Percentiles rank a stretch among this genome's conserved stretches.
These are phyloP conservation scores for Pseudocheirus occidentalis DNA, from an alignment of 2,797 vertebrate genomes.

Conservation along the genomic window DNA sequence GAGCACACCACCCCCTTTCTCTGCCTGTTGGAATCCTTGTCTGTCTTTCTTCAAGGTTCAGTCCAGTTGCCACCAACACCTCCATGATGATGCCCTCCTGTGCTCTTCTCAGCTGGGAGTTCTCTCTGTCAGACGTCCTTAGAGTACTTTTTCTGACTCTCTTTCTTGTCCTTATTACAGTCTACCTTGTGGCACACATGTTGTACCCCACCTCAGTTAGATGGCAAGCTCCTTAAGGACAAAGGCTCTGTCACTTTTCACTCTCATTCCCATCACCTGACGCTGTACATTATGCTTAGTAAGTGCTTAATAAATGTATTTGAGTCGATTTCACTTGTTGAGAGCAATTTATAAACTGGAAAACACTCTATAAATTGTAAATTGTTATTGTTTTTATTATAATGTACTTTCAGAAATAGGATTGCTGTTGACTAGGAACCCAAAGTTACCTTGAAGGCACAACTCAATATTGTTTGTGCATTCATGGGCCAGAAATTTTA, in stretches of 20 bases:
- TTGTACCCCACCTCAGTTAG: background rate
- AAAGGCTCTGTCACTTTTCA: background rate
- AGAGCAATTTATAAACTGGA: background rate
- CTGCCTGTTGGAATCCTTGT: background rate
- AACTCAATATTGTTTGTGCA: background rate
- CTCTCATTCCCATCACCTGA: background rate
- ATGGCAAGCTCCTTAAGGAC: background rate
- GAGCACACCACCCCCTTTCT: background rate
- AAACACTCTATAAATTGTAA: background rate
- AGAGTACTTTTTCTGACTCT: background rate
- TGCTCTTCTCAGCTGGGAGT: background rate
- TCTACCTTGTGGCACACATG: background rate
- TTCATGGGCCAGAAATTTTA: background rate
- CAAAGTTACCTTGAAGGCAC: background rate
- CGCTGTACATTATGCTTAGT: background rate
- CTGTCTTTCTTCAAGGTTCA: background rate
- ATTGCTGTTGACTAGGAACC: background rate
- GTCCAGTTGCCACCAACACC: background rate
- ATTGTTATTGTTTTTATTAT: background rate
- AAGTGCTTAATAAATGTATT: background rate
- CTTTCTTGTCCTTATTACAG: background rate
- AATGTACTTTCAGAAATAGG: background rate
- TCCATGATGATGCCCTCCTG: background rate
- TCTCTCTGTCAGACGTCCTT: background rate
- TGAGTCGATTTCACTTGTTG: background rate